Conservation (phyloP, 2,113 vertebrate genomes). For the Lathamus discolor region DNA sequence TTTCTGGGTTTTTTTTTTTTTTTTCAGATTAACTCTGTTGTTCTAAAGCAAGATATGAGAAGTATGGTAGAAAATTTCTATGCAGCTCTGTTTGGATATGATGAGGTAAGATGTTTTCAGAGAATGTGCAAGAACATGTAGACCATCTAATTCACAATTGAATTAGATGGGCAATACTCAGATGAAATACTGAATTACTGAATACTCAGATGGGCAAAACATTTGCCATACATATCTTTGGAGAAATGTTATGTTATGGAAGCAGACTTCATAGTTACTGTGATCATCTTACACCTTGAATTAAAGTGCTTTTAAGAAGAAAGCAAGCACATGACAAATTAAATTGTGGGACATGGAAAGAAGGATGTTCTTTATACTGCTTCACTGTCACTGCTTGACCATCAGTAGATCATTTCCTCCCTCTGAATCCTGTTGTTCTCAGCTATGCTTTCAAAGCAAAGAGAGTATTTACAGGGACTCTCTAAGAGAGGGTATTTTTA, state of each 20-base stretch:
- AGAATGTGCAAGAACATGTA: background rate
- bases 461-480: background rate
- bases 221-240: background rate
- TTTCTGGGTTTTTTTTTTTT: conserved; percentile 58
- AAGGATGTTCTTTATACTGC: background rate
- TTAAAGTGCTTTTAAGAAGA: background rate
- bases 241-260: background rate
- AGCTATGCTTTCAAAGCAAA: background rate
- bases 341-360: background rate
- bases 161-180: background rate
- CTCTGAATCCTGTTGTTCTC: background rate
- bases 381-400: background rate
- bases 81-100: conserved; percentile 94
- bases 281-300: background rate
- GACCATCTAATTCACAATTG: background rate
- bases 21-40: conserved; percentile 84
- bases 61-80: conserved; percentile 94
- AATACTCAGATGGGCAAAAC: background rate
- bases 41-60: conserved; percentile 86
- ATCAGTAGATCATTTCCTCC: background rate
- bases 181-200: background rate
- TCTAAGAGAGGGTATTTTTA: background rate
- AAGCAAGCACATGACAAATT: background rate
- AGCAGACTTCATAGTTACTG: background rate
- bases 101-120: conserved; percentile 84